Evolutionary conservation across 2,888 invertebrate genomes (phyloP), one percentile per base, ranked within the genome.

Genomic region (Drosophila leonis): DNA sequence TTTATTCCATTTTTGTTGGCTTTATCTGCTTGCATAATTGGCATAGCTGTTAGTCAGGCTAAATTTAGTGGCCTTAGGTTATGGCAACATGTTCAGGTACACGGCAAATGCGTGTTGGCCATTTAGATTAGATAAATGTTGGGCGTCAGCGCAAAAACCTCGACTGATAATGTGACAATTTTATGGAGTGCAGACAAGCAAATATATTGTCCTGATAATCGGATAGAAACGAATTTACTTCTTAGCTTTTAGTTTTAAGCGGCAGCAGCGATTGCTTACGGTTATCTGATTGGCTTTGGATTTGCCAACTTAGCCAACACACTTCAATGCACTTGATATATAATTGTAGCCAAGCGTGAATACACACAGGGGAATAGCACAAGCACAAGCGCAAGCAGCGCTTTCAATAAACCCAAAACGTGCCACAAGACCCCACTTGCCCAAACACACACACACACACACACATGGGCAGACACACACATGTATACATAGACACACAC

Each of bases 331-430:
- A 82, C 72, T 75, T 61, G 44, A 73, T 56, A 49, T 78, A 68
- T 65, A 78, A 80, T 85, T 80, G 72, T 71, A 83, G 67, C 71
- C 72, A 68, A 75, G 75, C 80, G 67, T 74, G 54, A 80, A 78
- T 64, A 54, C 74, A 67, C 80, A 31, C 42, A 31, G 48, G 74
- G 77, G 74, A 65, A 57, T 56, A 67, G 54, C 67, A 31, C 10
- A 27, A 48, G 8, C 42, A 12, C 42, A 44, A 44, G 46, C 46
- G 15, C 15, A 46, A 12, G 51, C 44, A 37, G 37, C 46, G 33
- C 48, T 42, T 46, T 39, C 59, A 41, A 49, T n/a, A 35, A 55
- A 15, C 41, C 27, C 44, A 27, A 35, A 57, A n/a, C 54, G 39
- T 66, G 18, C 44, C 24, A 37, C 29, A 37, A 24, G 51, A 12